Evolutionary conservation across 2,888 invertebrate species (phyloP).

Genomic region (Ormyrus pomaceus): DNA sequence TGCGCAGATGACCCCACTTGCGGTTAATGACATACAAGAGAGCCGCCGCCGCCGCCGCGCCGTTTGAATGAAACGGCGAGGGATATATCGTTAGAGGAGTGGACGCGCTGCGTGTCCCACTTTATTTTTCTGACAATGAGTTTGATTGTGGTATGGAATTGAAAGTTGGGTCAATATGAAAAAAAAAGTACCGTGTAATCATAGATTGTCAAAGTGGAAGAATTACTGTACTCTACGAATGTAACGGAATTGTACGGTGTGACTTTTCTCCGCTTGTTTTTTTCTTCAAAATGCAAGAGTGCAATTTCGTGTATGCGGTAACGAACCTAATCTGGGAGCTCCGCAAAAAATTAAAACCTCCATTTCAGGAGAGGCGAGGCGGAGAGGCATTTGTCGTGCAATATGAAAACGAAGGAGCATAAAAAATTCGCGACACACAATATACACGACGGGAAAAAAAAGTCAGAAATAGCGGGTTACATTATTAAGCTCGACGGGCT

Average conservation of each 20-base stretch:
- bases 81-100: too few species aligned
- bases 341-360: too few species aligned
- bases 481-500: slow-evolving; percentile 16
- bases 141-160: too few species aligned
- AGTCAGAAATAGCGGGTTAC: neutral
- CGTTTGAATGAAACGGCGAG: slow-evolving; percentile 7
- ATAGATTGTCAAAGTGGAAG: too few species aligned
- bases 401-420: neutral
- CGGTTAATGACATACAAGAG: neutral
- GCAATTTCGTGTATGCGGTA: too few species aligned
- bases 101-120: too few species aligned
- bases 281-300: slow-evolving; percentile 9
- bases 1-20: too few species aligned
- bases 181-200: too few species aligned
- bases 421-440: neutral
- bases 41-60: neutral
- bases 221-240: slow-evolving; percentile 31
- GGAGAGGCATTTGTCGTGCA: neutral
- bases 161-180: too few species aligned
- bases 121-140: too few species aligned
- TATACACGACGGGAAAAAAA: too few species aligned
- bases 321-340: too few species aligned
- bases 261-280: slow-evolving; percentile 4
- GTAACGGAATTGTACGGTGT: slow-evolving; percentile 11
- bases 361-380: neutral